Evolutionary conservation across 1,140 invertebrate genomes (phyloP), one percentile per base, ranked within the genome.

Genomic region (Drosophila seguyi): DNA sequence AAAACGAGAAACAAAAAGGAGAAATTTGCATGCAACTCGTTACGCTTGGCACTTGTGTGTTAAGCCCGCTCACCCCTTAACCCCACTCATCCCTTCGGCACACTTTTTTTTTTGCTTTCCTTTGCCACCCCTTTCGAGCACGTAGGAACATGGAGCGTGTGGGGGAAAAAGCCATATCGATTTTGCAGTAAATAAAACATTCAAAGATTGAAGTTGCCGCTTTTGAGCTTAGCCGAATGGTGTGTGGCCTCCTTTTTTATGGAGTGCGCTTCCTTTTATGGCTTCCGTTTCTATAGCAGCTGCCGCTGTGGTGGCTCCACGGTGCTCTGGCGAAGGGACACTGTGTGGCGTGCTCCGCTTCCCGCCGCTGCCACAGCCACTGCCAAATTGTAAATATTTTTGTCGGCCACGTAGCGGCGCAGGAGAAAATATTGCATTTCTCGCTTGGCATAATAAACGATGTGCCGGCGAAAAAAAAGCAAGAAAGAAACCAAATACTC

Each of bases 121-220:
- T 11, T n/a, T 41, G 20, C 27, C 25, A 45, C 44, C 50, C 25
- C 29, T 31, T 63, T 60, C 55, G 16, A 61, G 41, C 62, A 75
- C 62, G 60, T 63, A 78, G 59, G 13, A 39, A 29, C 41, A 66
- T 14, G 50, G 25, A 25, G 57, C 25, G 27, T 50, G 50, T 36
- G 20, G 34, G 13, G n/a, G 57, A 62, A 73, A 86, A 84, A 87
- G 87, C 76, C 84, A 88, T 87, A 87, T 87, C 84, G 84, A 87
- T 87, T 87, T 87, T 87, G 84, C 84, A 87, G 84, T 87, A 87
- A 87, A 87, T 87, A 87, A 87, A 87, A 87, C 84, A 87, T 87
- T 87, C 84, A 87, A 88, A 87, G 84, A 87, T 87, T 87, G 84
- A 87, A 87, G 84, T 87, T 88, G 77, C 80, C 85, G 84, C 84